Evolutionary conservation across 2,888 invertebrate species (phyloP).

Genomic region (Crematogaster levior): DNA sequence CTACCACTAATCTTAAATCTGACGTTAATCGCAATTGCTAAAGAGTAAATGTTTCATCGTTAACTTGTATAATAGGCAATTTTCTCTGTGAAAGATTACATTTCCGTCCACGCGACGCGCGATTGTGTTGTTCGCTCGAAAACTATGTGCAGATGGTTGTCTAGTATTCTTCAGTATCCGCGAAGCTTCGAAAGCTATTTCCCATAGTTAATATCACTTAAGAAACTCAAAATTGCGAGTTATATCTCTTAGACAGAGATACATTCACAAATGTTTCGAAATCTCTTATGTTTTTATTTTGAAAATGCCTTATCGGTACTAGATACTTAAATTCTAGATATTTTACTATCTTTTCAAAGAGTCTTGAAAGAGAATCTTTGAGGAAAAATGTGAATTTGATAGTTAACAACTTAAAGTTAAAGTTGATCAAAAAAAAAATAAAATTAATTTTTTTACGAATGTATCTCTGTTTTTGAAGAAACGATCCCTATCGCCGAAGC

Average conservation of each 20-base stretch:
- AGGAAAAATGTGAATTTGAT: background rate
- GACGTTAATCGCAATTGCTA: conserved; percentile 68
- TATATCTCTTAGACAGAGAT: conserved; percentile 15
- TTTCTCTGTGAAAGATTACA: background rate
- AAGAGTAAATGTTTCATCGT: conserved; percentile 66
- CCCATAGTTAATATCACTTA: conserved; percentile 20
- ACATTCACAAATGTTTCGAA: conserved; percentile 8
- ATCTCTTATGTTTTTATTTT: background rate
- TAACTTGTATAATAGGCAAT: conserved; percentile 54
- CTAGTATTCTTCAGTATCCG: conserved; percentile 51
- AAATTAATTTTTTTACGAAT: conserved; percentile 31
- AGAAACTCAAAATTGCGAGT: conserved; percentile 44
- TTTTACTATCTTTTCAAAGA: background rate
- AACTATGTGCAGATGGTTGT: conserved; percentile 21
- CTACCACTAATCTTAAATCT: conserved; percentile 75
- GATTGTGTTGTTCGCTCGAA: conserved; percentile 31
- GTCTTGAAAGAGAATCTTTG: background rate
- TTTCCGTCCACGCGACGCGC: conserved; percentile 45
- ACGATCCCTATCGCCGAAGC: conserved; percentile 32
- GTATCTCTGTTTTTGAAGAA: conserved; percentile 33
- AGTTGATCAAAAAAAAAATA: background rate
- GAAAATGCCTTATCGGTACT: background rate
- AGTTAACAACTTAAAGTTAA: background rate
- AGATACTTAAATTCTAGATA: background rate
- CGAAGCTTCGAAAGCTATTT: conserved; percentile 49